Percentiles rank a stretch among this genome's conserved stretches.
Evolutionary conservation across 2,797 vertebrate species (phyloP).

Genomic region (Gouania willdenowi): DNA sequence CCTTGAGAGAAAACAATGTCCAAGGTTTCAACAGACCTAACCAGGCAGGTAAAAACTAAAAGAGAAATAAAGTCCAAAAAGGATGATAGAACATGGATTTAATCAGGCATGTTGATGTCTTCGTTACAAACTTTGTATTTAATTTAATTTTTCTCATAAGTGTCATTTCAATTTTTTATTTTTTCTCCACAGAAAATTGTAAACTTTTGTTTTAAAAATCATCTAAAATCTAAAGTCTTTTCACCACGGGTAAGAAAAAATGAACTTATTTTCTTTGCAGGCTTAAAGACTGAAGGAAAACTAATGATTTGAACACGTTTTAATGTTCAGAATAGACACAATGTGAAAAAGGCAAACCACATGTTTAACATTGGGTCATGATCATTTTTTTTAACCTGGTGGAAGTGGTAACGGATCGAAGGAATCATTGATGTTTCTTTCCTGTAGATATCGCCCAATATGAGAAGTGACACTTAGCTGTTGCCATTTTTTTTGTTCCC

Average conservation of each 20-base stretch:
- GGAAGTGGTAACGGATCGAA: conserved; percentile 54
- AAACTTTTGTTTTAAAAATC: conserved; percentile 63
- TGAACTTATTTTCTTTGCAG: conserved; percentile 60
- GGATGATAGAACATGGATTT: no score
- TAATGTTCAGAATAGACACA: conserved; percentile 69
- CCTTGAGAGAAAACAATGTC: conserved; percentile 24
- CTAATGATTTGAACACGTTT: conserved; percentile 75
- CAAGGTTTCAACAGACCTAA: conserved; percentile 25
- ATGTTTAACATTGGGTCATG: conserved; percentile 47
- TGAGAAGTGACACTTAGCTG: conserved; percentile 73
- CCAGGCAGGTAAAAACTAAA: conserved; percentile 14
- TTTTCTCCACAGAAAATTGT: conserved; percentile 69
- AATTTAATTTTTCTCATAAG: conserved; percentile 28
- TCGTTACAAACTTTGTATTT: conserved; percentile 41
- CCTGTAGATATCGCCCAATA: conserved; percentile 69
- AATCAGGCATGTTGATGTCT: conserved; percentile 43
- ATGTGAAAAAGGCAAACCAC: conserved; percentile 47
- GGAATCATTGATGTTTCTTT: conserved; percentile 63
- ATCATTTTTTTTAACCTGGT: conserved; percentile 60
- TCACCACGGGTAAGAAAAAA: conserved; percentile 30
- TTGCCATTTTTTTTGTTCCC: conserved; percentile 74
- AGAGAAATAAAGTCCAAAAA: neutral
- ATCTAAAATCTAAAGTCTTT: conserved; percentile 53
- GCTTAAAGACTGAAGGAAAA: conserved; percentile 56
- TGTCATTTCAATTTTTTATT: conserved; percentile 65